Conservation (phyloP, 1,140 invertebrate species). For the Zaprionus lachaisei region DNA sequence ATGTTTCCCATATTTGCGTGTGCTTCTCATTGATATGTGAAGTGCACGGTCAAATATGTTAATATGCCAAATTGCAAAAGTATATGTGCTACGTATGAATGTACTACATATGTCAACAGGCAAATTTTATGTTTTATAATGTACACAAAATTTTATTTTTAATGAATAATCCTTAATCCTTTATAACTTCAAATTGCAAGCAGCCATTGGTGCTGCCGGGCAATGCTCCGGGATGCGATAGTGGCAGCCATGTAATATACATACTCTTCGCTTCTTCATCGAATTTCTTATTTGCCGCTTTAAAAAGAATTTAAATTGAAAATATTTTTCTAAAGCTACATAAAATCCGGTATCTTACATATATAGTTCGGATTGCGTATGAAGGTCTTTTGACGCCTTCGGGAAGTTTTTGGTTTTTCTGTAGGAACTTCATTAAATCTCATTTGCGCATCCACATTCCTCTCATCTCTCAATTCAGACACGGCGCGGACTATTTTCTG, state of each 20-base stretch:
- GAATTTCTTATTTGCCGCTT: conserved; percentile 6
- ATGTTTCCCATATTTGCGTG: conserved; percentile 37
- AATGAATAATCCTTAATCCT: conserved; percentile 28
- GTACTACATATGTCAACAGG: background rate
- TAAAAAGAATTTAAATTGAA: background rate
- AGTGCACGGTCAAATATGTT: background rate
- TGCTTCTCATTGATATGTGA: conserved; percentile 44
- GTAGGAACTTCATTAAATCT: too few species aligned
- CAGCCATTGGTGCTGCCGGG: conserved; percentile 26
- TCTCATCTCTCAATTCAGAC: too few species aligned
- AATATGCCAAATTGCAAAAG: background rate
- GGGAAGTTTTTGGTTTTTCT: background rate
- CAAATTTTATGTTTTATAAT: background rate
- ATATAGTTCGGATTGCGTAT: conserved; percentile 47
- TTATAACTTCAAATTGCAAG: background rate
- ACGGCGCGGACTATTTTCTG: too few species aligned
- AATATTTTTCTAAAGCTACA: background rate
- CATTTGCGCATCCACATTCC: too few species aligned
- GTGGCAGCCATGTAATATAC: conserved; percentile 16
- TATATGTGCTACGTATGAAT: background rate
- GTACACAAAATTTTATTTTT: conserved; percentile 17
- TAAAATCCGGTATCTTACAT: background rate
- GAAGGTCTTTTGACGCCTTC: conserved; percentile 22
- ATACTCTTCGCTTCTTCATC: conserved; percentile 4
- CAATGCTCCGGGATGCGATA: conserved; percentile 15